These are phyloP conservation scores for Leptinotarsa peninsularis DNA, from an alignment of 2,888 invertebrate species.

Conservation along the genomic window DNA sequence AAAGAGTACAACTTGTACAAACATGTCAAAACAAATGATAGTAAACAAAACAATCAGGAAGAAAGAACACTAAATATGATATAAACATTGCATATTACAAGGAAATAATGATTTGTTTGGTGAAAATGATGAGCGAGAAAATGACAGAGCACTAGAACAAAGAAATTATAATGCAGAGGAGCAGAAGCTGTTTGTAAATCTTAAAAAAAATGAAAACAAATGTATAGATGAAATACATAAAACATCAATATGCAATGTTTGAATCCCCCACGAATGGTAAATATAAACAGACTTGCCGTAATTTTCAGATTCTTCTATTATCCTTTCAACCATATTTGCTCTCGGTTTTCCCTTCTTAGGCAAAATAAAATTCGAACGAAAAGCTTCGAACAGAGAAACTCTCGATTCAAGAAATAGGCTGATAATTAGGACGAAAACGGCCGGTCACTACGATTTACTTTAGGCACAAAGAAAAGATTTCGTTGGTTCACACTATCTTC, in stretches of 20 bases:
- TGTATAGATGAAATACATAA: not conserved
- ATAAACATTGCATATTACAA: not conserved
- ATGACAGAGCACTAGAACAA: slow-evolving; percentile 1
- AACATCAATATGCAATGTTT: not conserved
- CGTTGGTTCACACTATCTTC: slow-evolving; percentile 62
- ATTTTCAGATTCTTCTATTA: slow-evolving; percentile 73
- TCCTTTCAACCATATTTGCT: slow-evolving; percentile 74
- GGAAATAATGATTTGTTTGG: not conserved
- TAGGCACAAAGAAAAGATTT: slow-evolving; percentile 62
- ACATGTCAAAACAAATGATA: not conserved
- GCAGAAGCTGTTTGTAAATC: not conserved
- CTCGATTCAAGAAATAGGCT: slow-evolving; percentile 33
- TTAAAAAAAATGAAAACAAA: not conserved
- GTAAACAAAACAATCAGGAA: not conserved
- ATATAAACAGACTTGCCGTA: slow-evolving; percentile 62
- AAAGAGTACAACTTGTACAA: not conserved
- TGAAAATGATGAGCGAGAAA: not conserved
- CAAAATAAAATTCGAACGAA: slow-evolving; percentile 36
- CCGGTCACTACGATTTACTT: slow-evolving; percentile 56
- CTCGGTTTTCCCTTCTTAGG: slow-evolving; percentile 32
- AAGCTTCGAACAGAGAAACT: slow-evolving; percentile 36
- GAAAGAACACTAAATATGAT: not conserved
- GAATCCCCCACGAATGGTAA: too few relatives aligned
- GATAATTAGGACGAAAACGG: slow-evolving; percentile 50
- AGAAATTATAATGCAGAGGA: not conserved